These are phyloP conservation scores for Ethmia dodecea DNA, from an alignment of 2,888 invertebrate species.

Conservation along the genomic window DNA sequence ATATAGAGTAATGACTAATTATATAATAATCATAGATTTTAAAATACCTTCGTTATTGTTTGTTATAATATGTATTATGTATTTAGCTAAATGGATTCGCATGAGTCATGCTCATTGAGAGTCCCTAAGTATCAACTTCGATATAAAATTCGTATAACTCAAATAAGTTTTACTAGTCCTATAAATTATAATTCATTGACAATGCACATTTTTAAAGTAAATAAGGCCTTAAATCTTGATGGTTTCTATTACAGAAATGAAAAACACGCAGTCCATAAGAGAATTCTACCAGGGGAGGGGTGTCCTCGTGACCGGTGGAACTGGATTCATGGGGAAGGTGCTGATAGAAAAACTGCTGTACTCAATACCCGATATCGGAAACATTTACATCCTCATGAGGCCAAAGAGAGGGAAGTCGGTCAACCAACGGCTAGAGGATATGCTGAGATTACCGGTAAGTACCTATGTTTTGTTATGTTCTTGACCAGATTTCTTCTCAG, in stretches of 20 bases:
- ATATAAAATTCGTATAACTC: too few species aligned
- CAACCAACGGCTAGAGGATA: constrained; percentile 77
- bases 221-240: not conserved
- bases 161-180: too few species aligned
- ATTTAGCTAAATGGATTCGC: too few species aligned
- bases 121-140: too few species aligned
- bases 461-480: not conserved
- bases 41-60: too few species aligned
- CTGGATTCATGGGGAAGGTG: constrained; percentile 81
- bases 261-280: constrained; percentile 53
- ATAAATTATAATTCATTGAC: too few species aligned
- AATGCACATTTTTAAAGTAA: not conserved
- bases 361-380: constrained; percentile 76
- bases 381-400: constrained; percentile 79
- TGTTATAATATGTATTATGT: too few species aligned
- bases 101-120: too few species aligned
- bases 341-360: constrained; percentile 81
- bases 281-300: constrained; percentile 78
- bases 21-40: too few species aligned
- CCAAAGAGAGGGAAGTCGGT: constrained; percentile 80
- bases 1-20: too few species aligned
- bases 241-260: constrained; percentile 1
- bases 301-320: constrained; percentile 79
- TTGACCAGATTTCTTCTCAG: too few species aligned
- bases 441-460: constrained; percentile 79